phyloP scores from a whole-genome alignment of 2,113 vertebrate genomes.

The Plecotus auritus region DNA sequence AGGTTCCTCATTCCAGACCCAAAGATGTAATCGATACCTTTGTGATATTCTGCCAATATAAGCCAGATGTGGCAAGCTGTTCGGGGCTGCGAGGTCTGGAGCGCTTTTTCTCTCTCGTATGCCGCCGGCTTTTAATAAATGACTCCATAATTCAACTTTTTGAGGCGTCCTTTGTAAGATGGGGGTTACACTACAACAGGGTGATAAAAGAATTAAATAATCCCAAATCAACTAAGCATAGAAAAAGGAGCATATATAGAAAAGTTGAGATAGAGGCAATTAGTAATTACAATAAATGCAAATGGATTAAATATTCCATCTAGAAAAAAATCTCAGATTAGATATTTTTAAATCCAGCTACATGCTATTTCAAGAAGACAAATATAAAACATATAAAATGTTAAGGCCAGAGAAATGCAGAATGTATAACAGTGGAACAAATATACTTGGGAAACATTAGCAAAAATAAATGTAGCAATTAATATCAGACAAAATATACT shows the following conservation, averaged over 20 bases:
- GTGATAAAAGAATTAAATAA: not conserved
- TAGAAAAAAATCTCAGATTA: not conserved
- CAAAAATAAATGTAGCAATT: not conserved
- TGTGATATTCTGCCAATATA: too few relatives aligned
- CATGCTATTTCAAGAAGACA: not conserved
- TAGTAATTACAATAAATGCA: not conserved
- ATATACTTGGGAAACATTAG: not conserved
- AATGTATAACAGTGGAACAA: not conserved
- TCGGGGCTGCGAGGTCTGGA: too few relatives aligned
- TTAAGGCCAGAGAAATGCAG: not conserved
- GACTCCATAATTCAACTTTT: too few relatives aligned
- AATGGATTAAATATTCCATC: not conserved
- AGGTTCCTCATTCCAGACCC: too few relatives aligned
- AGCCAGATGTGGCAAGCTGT: too few relatives aligned
- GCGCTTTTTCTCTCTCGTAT: too few relatives aligned
- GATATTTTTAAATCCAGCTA: not conserved
- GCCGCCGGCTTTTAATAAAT: too few relatives aligned
- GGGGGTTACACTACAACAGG: too few relatives aligned
- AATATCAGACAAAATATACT: not conserved
- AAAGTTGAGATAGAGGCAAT: not conserved
- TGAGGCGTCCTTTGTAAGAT: too few relatives aligned
- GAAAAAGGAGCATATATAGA: not conserved
- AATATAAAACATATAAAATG: not conserved
- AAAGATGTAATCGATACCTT: too few relatives aligned
- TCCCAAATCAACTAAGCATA: not conserved